These are phyloP conservation scores for Charaxes varanes DNA, from an alignment of 1,140 invertebrate species.

Conservation along the genomic window DNA sequence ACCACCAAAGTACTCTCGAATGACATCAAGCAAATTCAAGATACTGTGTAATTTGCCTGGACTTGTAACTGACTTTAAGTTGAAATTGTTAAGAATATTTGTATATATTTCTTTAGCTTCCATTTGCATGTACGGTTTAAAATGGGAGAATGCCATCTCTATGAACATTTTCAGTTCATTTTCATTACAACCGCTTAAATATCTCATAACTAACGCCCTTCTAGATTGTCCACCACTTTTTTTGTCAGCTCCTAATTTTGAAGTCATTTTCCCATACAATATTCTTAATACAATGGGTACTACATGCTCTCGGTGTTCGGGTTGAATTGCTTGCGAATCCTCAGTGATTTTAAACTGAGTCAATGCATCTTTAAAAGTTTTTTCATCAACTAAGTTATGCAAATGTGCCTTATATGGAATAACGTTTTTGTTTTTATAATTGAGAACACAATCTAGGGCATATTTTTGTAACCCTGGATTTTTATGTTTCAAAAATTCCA, in stretches of 20 bases:
- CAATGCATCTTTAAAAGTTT: conserved; percentile 90
- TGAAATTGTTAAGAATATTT: conserved; percentile 64
- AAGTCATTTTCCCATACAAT: conserved; percentile 91
- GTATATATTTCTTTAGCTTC: conserved; percentile 61
- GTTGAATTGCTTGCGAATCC: conserved; percentile 79
- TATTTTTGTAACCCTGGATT: conserved; percentile 87
- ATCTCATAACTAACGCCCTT: conserved; percentile 86
- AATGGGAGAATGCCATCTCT: conserved; percentile 87
- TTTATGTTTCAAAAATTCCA: conserved; percentile 86
- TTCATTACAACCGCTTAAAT: conserved; percentile 86
- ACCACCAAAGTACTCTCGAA: conserved; percentile 90
- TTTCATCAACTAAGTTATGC: conserved; percentile 87
- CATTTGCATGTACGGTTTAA: conserved; percentile 78
- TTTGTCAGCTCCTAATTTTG: conserved; percentile 85
- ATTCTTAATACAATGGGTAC: conserved; percentile 90
- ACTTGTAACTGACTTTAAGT: conserved; percentile 78
- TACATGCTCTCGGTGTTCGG: conserved; percentile 83
- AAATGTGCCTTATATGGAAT: conserved; percentile 86
- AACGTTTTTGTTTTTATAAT: conserved; percentile 86
- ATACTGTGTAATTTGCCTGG: conserved; percentile 85
- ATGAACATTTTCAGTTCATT: conserved; percentile 87
- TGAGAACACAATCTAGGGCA: conserved; percentile 88
- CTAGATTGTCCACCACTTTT: conserved; percentile 79
- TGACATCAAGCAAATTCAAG: conserved; percentile 84
- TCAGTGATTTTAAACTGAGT: conserved; percentile 84